Conservation (phyloP, 2,888 invertebrate species). For the Aricia artaxerxes region DNA sequence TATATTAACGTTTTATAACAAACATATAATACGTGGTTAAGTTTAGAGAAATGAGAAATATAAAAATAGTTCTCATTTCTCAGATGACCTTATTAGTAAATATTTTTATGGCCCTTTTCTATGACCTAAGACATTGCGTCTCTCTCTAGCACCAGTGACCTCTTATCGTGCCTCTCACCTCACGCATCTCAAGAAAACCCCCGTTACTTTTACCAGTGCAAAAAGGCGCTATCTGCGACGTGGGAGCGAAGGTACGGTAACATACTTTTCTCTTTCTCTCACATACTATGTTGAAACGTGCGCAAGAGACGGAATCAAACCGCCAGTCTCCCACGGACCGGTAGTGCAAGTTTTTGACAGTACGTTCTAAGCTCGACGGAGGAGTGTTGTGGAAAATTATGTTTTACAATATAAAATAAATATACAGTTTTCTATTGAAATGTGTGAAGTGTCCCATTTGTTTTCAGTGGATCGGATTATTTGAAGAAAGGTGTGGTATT, state of each 20-base stretch:
- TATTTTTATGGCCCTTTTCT: constrained; percentile 52
- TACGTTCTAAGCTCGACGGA: constrained; percentile 63
- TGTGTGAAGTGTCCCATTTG: constrained; percentile 40
- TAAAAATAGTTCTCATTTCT: constrained; percentile 36
- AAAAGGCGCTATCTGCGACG: constrained; percentile 76
- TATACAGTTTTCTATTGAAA: constrained; percentile 26
- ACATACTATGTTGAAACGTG: constrained; percentile 33
- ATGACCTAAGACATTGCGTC: constrained; percentile 61
- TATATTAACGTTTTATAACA: too few species aligned
- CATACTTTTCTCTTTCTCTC: constrained; percentile 49
- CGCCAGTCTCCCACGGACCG: constrained; percentile 56
- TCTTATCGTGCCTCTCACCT: constrained; percentile 60
- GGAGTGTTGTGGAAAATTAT: constrained; percentile 40
- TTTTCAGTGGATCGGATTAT: constrained; percentile 41
- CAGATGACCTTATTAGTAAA: constrained; percentile 51
- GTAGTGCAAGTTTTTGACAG: constrained; percentile 79
- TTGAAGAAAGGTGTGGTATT: constrained; percentile 50
- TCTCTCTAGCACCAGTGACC: constrained; percentile 55
- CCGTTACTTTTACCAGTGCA: constrained; percentile 80
- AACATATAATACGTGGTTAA: too few species aligned
- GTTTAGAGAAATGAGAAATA: too few species aligned
- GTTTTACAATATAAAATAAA: constrained; percentile 32
- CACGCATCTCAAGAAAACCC: constrained; percentile 76
- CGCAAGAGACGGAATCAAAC: constrained; percentile 52
- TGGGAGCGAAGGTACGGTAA: constrained; percentile 37